Evolutionary conservation across 2,888 invertebrate species (phyloP), one percentile per base, ranked within the genome.

Genomic region (Trichogramma dendrolimi): DNA sequence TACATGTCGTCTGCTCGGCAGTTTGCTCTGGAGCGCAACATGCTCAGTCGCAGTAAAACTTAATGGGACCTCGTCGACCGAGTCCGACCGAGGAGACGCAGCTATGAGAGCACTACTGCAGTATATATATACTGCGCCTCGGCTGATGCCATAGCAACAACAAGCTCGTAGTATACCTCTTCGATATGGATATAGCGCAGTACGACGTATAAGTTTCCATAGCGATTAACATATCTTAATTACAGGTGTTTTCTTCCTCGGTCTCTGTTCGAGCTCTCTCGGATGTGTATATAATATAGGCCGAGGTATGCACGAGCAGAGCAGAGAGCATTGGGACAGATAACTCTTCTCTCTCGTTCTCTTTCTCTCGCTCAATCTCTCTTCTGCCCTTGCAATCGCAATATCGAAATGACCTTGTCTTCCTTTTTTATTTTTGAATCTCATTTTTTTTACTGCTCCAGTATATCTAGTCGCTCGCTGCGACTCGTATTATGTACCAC

Each of bases 161-260:
- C 27, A 27, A 27, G 27, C 27, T 27, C 27, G 27, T 27, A 27
- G 27, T 27, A 27, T 27, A 27, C 27, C 27, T 27, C 50, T 60
- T 63, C 52, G 55, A 60, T 63, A 63, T 61, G 61, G 59, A 59
- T 57, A 27, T 27, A 27, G 61, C 2, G 27, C 59, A 48, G 53
- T 27, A 27, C 27, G 27, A 27, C 27, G 59, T 59, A 59, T 61
- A 60, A 52, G 60, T 62, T 72, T 69, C 67, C 68, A 66, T 66
- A 61, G 68, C 70, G 72, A 74, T 74, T 73, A 73, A 72, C 74
- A 73, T 73, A 74, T 73, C 74, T 74, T 73, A 73, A 73, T 74
- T 74, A 72, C 73, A 72, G 71, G 72, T 73, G 72, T 73, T 73
- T 71, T 70, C 68, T 67, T 67, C 68, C 8, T n/a, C 48, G 40